Percentiles rank a stretch among this genome's conserved stretches.
phyloP scores from a whole-genome alignment of 2,113 vertebrate species.

The Gambusia affinis region DNA sequence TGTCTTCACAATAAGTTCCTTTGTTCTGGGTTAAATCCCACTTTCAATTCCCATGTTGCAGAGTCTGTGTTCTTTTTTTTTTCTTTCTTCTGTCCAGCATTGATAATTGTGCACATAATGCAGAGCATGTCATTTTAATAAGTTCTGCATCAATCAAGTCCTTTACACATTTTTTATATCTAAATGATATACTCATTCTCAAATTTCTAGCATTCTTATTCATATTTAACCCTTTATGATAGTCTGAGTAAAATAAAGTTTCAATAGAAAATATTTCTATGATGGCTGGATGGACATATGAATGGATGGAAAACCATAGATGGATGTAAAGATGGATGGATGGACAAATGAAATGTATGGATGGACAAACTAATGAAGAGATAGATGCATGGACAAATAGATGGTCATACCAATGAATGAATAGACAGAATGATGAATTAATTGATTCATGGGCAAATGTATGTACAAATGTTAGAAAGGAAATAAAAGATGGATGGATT shows the following conservation, averaged over 20 bases:
- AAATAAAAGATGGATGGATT: background rate
- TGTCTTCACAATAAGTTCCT: constrained; percentile 26
- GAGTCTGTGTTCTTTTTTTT: background rate
- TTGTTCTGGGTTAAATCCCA: constrained; percentile 17
- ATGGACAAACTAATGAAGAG: no score
- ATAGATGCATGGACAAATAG: background rate
- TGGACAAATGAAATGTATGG: no score
- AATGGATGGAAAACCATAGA: no score
- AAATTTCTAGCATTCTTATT: background rate
- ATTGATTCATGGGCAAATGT: background rate
- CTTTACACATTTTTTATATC: background rate
- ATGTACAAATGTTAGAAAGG: no score
- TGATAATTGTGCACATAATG: background rate
- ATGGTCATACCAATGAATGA: background rate
- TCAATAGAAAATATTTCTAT: no score
- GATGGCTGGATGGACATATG: no score
- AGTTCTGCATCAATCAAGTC: background rate
- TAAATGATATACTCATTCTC: background rate
- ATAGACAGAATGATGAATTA: background rate
- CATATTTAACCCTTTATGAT: background rate
- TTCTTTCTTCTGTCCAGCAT: background rate
- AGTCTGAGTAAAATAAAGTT: background rate
- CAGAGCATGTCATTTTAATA: background rate
- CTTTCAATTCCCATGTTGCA: background rate
- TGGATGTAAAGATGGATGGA: no score